Evolutionary conservation across 2,888 invertebrate genomes (phyloP).

Genomic region (Ganaspis brasiliensis): DNA sequence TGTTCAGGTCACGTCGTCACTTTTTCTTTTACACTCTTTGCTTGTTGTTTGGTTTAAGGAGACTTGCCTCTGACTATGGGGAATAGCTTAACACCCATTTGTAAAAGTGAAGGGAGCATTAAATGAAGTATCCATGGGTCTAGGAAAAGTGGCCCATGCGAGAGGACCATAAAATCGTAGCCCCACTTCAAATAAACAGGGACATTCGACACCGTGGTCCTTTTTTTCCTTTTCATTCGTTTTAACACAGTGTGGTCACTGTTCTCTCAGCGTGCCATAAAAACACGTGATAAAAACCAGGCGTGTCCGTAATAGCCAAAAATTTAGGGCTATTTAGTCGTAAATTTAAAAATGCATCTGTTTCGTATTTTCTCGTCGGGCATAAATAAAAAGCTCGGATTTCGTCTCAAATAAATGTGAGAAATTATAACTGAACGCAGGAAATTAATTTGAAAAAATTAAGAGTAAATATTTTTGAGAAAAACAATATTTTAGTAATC

Average conservation of each 20-base stretch:
- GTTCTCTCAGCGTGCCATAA: background rate
- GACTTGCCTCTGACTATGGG: slow-evolving; percentile 5
- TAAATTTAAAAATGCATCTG: slow-evolving; percentile 18
- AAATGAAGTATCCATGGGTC: slow-evolving; percentile 32
- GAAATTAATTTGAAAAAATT: too few relatives aligned
- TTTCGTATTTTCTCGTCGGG: background rate
- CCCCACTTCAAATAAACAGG: slow-evolving; percentile 23
- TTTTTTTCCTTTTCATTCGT: slow-evolving; percentile 9
- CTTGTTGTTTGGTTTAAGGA: slow-evolving; percentile 2
- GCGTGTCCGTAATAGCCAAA: slow-evolving; percentile 2
- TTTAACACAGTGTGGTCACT: slow-evolving; percentile 9
- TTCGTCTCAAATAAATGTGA: too few relatives aligned
- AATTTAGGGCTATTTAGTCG: background rate
- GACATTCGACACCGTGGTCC: slow-evolving; percentile 15
- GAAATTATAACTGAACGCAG: too few relatives aligned
- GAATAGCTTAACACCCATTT: slow-evolving; percentile 62
- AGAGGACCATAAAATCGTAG: slow-evolving; percentile 51
- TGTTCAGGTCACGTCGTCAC: slow-evolving; percentile 14
- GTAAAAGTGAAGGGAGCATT: slow-evolving; percentile 55
- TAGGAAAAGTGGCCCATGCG: slow-evolving; percentile 42
- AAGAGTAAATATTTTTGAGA: too few relatives aligned
- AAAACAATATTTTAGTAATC: too few relatives aligned
- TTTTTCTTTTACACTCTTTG: slow-evolving; percentile 10
- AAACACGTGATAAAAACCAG: slow-evolving; percentile 8
- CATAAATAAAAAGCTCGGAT: too few relatives aligned